Evolutionary conservation across 1,140 invertebrate species (phyloP).

Genomic region (Drosophila eugracilis): DNA sequence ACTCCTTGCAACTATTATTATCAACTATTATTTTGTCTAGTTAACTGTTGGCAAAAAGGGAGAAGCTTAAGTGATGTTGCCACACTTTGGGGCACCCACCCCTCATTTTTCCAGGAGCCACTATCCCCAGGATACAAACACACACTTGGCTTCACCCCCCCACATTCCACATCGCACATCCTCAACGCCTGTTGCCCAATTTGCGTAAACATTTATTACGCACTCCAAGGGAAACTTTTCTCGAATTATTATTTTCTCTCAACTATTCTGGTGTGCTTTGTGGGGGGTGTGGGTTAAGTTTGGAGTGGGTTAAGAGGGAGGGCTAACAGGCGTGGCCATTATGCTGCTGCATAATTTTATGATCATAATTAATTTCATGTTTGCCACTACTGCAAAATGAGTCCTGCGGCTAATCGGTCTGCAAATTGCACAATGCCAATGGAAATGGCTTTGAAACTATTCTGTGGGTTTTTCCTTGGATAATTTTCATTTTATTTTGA

Average conservation of each 20-base stretch:
- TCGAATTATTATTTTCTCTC: constrained; percentile 52
- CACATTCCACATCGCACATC: no score
- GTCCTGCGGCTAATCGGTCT: constrained; percentile 27
- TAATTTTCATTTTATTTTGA: neutral
- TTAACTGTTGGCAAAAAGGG: constrained; percentile 60
- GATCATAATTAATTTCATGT: constrained; percentile 73
- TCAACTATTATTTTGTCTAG: constrained; percentile 70
- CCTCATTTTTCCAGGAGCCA: neutral
- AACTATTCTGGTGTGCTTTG: constrained; percentile 22
- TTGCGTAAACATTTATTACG: constrained; percentile 76
- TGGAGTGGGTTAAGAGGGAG: no score
- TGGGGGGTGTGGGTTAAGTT: neutral
- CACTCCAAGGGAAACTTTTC: constrained; percentile 66
- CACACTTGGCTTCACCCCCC: constrained; percentile 4
- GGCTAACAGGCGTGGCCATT: constrained; percentile 27
- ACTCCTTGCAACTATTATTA: constrained; percentile 63
- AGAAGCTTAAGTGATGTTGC: constrained; percentile 59
- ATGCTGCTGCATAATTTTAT: constrained; percentile 72
- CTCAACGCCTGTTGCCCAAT: constrained; percentile 42
- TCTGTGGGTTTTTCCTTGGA: neutral
- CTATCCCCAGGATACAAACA: constrained; percentile 34
- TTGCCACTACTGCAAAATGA: constrained; percentile 27
- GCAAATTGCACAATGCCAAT: constrained; percentile 16
- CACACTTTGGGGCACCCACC: constrained; percentile 30
- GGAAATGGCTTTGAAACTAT: constrained; percentile 25